Percentiles rank a stretch among this genome's conserved stretches.
These are phyloP conservation scores for Micropoecilia bifurca DNA, from an alignment of 2,797 vertebrate genomes.

Conservation along the genomic window DNA sequence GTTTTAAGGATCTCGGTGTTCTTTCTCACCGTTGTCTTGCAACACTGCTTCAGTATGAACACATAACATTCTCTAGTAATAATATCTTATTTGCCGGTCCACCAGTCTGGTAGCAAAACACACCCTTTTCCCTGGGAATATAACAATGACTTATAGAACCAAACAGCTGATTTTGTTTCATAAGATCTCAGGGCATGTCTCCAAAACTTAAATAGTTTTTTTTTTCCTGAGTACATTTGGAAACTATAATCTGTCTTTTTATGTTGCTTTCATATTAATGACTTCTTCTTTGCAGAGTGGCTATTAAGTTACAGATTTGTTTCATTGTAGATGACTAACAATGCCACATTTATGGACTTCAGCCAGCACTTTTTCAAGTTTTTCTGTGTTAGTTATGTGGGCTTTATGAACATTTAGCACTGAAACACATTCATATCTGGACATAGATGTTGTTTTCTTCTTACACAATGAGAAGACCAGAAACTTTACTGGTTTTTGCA, in stretches of 20 bases:
- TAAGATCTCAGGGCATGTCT: neutral
- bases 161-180: neutral
- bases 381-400: neutral
- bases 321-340: neutral
- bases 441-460: neutral
- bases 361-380: neutral
- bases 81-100: neutral
- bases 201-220: neutral
- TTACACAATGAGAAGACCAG: neutral
- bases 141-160: neutral
- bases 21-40: neutral
- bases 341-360: neutral
- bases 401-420: neutral
- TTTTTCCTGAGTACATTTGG: neutral
- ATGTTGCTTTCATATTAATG: neutral
- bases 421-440: neutral
- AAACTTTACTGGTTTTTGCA: neutral
- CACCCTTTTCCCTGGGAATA: neutral
- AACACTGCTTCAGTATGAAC: neutral
- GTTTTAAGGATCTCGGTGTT: neutral
- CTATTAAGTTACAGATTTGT: neutral
- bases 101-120: neutral
- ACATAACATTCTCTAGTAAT: neutral
- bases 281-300: neutral
- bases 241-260: neutral